Percentiles rank a stretch among this genome's conserved stretches.
Evolutionary conservation across 2,888 invertebrate genomes (phyloP).

Genomic region (Yponomeuta malinellus): DNA sequence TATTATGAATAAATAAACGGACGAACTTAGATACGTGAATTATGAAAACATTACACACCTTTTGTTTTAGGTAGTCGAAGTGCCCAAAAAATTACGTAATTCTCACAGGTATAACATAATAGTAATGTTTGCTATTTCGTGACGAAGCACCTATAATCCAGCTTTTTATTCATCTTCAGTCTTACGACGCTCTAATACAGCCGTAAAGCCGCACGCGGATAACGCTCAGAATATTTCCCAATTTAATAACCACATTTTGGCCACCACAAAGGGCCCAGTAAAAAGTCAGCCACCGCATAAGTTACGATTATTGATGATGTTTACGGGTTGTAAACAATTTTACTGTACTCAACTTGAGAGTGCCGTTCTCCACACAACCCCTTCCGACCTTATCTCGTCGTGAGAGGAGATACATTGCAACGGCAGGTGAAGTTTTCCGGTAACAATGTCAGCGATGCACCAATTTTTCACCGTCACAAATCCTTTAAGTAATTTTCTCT

Average conservation of each 20-base stretch:
- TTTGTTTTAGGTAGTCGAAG: too few relatives aligned
- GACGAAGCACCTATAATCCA: background rate
- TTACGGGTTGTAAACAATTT: constrained; percentile 64
- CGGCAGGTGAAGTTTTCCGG: background rate
- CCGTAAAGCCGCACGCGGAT: background rate
- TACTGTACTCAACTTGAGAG: constrained; percentile 47
- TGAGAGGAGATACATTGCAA: background rate
- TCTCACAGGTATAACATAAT: background rate
- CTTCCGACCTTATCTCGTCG: constrained; percentile 5
- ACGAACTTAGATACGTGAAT: too few relatives aligned
- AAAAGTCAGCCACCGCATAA: constrained; percentile 54
- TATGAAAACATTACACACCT: too few relatives aligned
- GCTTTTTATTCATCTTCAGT: background rate
- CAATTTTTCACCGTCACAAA: constrained; percentile 16
- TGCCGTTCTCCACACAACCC: constrained; percentile 39
- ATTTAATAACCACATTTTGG: constrained; percentile 35
- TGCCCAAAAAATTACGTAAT: too few relatives aligned
- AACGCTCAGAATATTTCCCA: constrained; percentile 17
- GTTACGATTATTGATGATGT: constrained; percentile 68
- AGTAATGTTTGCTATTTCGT: too few relatives aligned
- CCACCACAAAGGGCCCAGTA: constrained; percentile 46
- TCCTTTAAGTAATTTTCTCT: constrained; percentile 16
- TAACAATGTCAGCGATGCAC: constrained; percentile 9
- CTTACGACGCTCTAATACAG: background rate
- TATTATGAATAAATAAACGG: too few relatives aligned